Evolutionary conservation across 2,797 vertebrate species (phyloP).

Genomic region (Bradypodion ventrale): DNA sequence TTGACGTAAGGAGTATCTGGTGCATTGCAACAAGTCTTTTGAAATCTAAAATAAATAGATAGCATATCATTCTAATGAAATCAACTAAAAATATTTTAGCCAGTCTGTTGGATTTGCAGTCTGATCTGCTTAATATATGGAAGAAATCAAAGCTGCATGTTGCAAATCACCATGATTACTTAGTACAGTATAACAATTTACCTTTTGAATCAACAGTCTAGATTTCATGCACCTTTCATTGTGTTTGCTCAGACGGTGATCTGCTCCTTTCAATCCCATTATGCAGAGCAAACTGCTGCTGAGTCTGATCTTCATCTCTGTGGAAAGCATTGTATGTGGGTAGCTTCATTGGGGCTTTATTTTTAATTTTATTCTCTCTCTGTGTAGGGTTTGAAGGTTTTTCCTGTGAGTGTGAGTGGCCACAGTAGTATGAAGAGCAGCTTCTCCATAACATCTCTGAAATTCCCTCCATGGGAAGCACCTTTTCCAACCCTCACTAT

Average conservation of each 20-base stretch:
- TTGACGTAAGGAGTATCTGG: background rate
- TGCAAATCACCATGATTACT: accelerated
- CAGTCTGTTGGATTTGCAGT: background rate
- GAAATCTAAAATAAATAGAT: background rate
- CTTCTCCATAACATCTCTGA: background rate
- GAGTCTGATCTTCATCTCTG: background rate
- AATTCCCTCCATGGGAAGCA: background rate
- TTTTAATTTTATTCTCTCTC: background rate
- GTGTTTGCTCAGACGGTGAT: background rate
- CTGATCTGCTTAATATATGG: background rate
- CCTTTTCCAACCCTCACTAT: background rate
- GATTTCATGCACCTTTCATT: background rate
- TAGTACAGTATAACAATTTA: background rate
- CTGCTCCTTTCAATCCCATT: background rate
- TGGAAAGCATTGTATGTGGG: background rate
- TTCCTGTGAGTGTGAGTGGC: too few relatives aligned
- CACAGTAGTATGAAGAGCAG: background rate
- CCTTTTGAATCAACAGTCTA: background rate
- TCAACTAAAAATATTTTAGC: background rate
- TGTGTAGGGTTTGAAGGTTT: background rate
- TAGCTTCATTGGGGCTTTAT: background rate
- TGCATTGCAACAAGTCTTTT: background rate
- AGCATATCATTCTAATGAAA: background rate
- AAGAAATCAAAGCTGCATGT: background rate
- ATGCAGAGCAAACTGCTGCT: background rate